Percentiles rank a stretch among this genome's conserved stretches.
These are phyloP conservation scores for Hydroisotoma schaefferi DNA, from an alignment of 2,888 invertebrate species.

Conservation along the genomic window DNA sequence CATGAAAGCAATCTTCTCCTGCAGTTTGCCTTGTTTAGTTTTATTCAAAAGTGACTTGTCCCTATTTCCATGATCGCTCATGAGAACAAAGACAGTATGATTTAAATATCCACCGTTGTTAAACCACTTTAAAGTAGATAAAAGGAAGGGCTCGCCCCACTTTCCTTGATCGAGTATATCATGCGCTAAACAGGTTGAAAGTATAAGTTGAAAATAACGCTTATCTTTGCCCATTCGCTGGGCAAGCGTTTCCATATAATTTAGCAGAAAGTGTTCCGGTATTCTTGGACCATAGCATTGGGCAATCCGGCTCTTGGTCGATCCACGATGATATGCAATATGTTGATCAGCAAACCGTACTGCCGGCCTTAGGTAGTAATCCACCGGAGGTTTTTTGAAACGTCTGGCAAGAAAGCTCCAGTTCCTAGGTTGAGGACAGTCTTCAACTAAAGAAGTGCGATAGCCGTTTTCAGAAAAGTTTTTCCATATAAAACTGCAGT, in stretches of 20 bases:
- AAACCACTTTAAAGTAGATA: constrained; percentile 59
- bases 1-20: constrained; percentile 81
- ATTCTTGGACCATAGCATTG: constrained; percentile 62
- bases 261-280: constrained; percentile 66
- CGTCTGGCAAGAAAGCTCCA: constrained; percentile 77
- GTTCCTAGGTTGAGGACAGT: constrained; percentile 66
- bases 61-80: constrained; percentile 88
- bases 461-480: constrained; percentile 68
- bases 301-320: too few relatives aligned
- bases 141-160: constrained; percentile 66
- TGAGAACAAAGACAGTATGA: constrained; percentile 64
- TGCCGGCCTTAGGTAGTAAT: constrained; percentile 76
- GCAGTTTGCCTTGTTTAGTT: constrained; percentile 74
- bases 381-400: constrained; percentile 72
- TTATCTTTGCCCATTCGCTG: constrained; percentile 56
- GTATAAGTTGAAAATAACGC: constrained; percentile 76
- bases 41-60: constrained; percentile 76
- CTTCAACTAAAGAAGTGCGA: constrained; percentile 57
- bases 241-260: constrained; percentile 66
- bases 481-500: constrained; percentile 81
- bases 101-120: constrained; percentile 59
- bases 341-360: constrained; percentile 61
- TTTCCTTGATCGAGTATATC: constrained; percentile 76
- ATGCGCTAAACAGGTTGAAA: constrained; percentile 79
- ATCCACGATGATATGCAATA: constrained; percentile 64